Conservation (phyloP, 2,113 vertebrate genomes). For the Perca flavescens region DNA sequence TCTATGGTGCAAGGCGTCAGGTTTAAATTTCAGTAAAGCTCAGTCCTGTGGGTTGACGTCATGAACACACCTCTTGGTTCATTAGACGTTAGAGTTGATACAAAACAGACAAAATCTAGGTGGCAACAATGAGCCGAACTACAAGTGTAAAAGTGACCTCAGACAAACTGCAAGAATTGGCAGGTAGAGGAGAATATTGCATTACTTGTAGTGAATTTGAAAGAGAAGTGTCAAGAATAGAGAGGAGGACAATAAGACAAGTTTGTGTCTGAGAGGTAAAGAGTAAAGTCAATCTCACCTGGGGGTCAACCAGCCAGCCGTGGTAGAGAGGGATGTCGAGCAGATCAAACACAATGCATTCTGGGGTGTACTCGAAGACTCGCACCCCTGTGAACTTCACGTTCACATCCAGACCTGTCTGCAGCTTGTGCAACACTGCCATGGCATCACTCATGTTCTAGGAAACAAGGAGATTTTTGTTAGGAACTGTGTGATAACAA, state of each 20-base stretch:
- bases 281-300: conserved; percentile 83
- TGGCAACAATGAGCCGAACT: not conserved
- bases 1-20: too few species aligned
- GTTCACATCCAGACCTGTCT: conserved; percentile 98
- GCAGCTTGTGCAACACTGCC: conserved; percentile 96
- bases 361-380: conserved; percentile 98
- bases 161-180: not conserved
- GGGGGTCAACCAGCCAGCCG: conserved; percentile 98
- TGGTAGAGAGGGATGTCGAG: conserved; percentile 98
- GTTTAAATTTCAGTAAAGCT: not conserved
- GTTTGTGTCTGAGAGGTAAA: conserved; percentile 34
- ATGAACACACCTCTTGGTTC: not conserved
- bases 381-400: conserved; percentile 97
- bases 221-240: conserved; percentile 1
- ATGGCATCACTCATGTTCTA: conserved; percentile 99
- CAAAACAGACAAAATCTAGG: not conserved
- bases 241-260: conserved; percentile 5
- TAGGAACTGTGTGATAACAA: not conserved
- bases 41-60: not conserved
- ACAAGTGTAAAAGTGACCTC: not conserved
- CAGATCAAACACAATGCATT: conserved; percentile 99
- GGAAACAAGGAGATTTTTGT: conserved; percentile 21
- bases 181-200: not conserved
- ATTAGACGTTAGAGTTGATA: not conserved
- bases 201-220: conserved; percentile 37